Percentiles rank a stretch among this genome's conserved stretches.
Conservation (phyloP, 35 echinoderm and acorn worm genomes). For the Ophiothrix spiculata region DNA sequence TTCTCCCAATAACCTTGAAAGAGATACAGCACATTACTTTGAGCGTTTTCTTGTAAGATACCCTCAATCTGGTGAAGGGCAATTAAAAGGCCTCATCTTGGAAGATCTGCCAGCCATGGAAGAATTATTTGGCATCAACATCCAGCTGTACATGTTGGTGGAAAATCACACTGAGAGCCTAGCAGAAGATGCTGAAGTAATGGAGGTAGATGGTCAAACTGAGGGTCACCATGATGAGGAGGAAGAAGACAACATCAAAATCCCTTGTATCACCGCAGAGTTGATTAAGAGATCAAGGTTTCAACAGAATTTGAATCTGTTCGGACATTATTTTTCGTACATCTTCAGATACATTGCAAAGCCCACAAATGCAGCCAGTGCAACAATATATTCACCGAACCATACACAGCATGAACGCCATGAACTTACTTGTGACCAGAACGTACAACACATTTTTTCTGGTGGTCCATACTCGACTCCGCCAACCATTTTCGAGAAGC, state of each 20-base stretch:
- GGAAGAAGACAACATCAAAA: background rate
- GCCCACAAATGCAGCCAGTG: constrained; percentile 24
- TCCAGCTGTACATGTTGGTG: constrained; percentile 12
- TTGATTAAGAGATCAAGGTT: constrained; percentile 28
- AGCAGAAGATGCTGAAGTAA: background rate
- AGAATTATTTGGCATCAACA: constrained; percentile 17
- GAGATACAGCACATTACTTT: no score
- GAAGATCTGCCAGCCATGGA: constrained; percentile 9
- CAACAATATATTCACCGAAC: constrained; percentile 18
- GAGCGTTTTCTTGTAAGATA: no score
- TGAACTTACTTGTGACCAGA: constrained; percentile 14
- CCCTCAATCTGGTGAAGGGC: background rate
- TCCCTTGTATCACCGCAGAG: background rate
- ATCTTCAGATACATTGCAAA: constrained; percentile 41
- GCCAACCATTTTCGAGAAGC: no score
- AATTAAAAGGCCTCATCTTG: background rate
- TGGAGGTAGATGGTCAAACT: no score
- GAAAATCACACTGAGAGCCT: background rate
- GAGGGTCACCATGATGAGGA: background rate
- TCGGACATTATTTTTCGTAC: constrained; percentile 44
- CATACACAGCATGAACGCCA: constrained; percentile 21
- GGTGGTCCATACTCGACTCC: no score
- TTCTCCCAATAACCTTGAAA: no score
- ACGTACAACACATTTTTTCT: constrained; percentile 32
- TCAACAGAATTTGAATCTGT: constrained; percentile 45